Percentiles rank a stretch among this genome's conserved stretches.
These are phyloP conservation scores for Poeciliopsis prolifica DNA, from an alignment of 2,113 vertebrate species.

Conservation along the genomic window DNA sequence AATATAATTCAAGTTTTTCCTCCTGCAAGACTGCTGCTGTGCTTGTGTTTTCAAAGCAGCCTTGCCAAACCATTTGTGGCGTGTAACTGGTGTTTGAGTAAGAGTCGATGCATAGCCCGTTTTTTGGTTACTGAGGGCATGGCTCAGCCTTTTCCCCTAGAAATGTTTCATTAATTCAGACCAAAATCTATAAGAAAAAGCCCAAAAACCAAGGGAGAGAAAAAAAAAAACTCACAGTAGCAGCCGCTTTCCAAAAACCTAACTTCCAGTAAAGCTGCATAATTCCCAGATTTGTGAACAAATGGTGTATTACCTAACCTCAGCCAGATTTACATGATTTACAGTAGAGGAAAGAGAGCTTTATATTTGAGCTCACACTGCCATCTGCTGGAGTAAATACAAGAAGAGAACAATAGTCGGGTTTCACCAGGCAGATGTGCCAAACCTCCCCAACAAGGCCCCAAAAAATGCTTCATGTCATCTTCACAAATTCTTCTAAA, in stretches of 20 bases:
- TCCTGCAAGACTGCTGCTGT: constrained; percentile 3
- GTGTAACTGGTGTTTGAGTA: constrained; percentile 36
- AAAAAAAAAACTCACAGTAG: not conserved
- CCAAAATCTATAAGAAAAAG: not conserved
- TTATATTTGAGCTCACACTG: constrained; percentile 32
- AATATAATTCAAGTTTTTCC: not conserved
- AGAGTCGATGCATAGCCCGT: constrained; percentile 8
- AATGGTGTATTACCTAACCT: constrained; percentile 59
- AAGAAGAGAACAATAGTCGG: too few relatives aligned
- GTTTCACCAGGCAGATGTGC: constrained; percentile 10
- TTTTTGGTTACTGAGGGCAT: constrained; percentile 4
- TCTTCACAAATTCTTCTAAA: not conserved
- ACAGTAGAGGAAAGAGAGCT: constrained; percentile 35
- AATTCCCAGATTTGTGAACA: constrained; percentile 58
- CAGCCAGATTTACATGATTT: constrained; percentile 57
- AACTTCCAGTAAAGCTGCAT: constrained; percentile 50
- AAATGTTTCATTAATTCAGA: not conserved
- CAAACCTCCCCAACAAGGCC: constrained; percentile 52
- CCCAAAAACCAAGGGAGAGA: not conserved
- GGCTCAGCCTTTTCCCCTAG: constrained; percentile 15
- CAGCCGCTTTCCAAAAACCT: constrained; percentile 16
- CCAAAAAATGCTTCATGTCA: constrained; percentile 8
- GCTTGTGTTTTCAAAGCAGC: constrained; percentile 21
- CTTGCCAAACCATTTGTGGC: constrained; percentile 36
- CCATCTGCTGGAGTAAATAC: constrained; percentile 48